Conservation (phyloP, 2,113 vertebrate genomes). For the Rafetus swinhoei region DNA sequence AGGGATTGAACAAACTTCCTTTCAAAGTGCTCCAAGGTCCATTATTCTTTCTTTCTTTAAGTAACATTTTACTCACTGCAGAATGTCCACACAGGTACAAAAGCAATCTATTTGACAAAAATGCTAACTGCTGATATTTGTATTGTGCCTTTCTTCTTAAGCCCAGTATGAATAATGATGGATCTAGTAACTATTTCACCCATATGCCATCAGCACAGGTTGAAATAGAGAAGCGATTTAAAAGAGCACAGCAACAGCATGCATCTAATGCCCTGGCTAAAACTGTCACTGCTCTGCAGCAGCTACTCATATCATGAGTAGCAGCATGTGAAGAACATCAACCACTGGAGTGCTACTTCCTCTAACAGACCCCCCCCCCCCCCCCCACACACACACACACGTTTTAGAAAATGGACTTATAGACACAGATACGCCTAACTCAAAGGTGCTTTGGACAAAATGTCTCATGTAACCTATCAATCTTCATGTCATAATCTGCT, state of each 20-base stretch:
- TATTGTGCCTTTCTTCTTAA: accelerated
- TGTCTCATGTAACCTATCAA: no score
- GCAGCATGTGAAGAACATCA: not conserved
- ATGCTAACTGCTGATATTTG: not conserved
- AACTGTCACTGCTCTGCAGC: accelerated
- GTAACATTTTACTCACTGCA: not conserved
- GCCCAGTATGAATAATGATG: accelerated
- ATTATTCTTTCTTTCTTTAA: not conserved
- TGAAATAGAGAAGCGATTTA: not conserved
- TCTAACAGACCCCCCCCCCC: no score
- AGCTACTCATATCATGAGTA: accelerated
- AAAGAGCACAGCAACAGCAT: not conserved
- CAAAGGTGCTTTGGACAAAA: no score
- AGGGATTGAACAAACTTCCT: not conserved
- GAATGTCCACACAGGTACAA: accelerated
- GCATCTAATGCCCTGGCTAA: not conserved
- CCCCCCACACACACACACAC: no score
- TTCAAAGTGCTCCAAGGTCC: not conserved
- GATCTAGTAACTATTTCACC: not conserved
- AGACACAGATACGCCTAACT: no score
- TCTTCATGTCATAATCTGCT: no score
- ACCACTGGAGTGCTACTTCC: accelerated
- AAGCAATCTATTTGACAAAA: not conserved
- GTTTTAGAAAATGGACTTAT: no score
- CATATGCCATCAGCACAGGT: no score